Evolutionary conservation across 92 coral and sea anemone genomes (phyloP), one percentile per base, ranked within the genome.

Genomic region (Scolanthus callimorphus): DNA sequence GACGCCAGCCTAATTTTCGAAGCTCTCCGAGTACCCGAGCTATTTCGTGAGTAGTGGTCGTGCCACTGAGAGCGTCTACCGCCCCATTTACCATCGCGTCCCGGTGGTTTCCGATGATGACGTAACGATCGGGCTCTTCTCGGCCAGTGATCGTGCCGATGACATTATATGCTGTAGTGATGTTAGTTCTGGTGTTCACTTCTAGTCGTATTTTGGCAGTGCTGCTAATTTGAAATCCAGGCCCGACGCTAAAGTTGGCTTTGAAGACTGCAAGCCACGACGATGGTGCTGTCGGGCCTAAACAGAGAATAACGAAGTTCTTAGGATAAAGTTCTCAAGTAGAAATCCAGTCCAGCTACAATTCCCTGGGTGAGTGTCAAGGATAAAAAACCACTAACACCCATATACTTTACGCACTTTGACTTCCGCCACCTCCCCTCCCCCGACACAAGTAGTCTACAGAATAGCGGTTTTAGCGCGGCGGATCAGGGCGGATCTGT

Each of bases 31-130:
- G 69, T 9, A 81, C 82, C 37, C 95, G 89, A 20, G 98, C 88
- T 23, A 92, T 65, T 56, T 89, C 98, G 59, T 74, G 74, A 11
- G 89, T 80, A 31, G 83, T 82, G 4, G 98, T 31, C 9, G 94
- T 89, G 12, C 96, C 98, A 38, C 97, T 89, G 4, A 86, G 53
- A 10, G 97, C 92, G 29, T 92, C 96, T 0, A 77, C 98, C 3
- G 96, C 97, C 0, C 98, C 98, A 50, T 80, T 71, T 17, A 75
- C 71, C 98, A 96, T 88, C 4, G 98, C 69, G 49, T 92, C 98
- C 24, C 98, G 84, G 54, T 92, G 98, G 52, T 90, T 80, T 3
- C 98, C 98, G 49, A 92, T 62, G 31, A 92, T 61, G 54, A 92
- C 79, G 60, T 88, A 72, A 21, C 98, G 98, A 62, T 92, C 96